Conservation (phyloP, 2,888 invertebrate species). For the Serrognathus titanus region DNA sequence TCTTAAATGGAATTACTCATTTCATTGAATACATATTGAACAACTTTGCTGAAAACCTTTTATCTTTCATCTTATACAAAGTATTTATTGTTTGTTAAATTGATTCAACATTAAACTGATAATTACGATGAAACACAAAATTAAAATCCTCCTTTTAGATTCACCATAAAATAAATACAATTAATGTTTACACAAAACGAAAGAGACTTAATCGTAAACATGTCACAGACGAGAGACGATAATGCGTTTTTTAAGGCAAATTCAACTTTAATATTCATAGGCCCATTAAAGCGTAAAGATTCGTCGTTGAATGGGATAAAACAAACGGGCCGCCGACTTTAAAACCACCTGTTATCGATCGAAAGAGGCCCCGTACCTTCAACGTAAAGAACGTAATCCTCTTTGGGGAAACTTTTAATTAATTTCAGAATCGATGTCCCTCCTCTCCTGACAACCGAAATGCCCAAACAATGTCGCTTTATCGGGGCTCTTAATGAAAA, state of each 20-base stretch:
- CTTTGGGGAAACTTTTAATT: constrained; percentile 35
- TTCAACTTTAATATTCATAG: constrained; percentile 1
- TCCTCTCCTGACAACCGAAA: constrained; percentile 23
- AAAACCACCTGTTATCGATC: constrained; percentile 29
- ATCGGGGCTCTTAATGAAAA: constrained; percentile 31
- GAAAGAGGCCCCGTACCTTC: constrained; percentile 20
- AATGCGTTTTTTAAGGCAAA: not conserved
- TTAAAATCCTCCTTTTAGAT: too few species aligned
- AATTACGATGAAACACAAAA: too few species aligned
- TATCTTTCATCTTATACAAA: too few species aligned
- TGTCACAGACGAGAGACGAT: too few species aligned
- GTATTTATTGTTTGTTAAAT: too few species aligned
- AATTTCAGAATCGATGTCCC: constrained; percentile 33
- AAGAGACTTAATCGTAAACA: too few species aligned
- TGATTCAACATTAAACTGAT: too few species aligned
- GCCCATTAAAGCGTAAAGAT: not conserved
- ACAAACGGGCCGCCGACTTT: constrained; percentile 10
- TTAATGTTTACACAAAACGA: too few species aligned
- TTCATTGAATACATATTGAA: too few species aligned
- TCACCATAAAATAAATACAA: too few species aligned
- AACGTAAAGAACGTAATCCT: constrained; percentile 30
- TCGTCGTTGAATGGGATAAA: not conserved
- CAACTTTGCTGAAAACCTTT: too few species aligned
- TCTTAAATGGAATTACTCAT: too few species aligned
- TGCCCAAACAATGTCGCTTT: constrained; percentile 30